These are phyloP conservation scores for Aphaenogaster rudis DNA, from an alignment of 1,140 invertebrate genomes.

Conservation along the genomic window DNA sequence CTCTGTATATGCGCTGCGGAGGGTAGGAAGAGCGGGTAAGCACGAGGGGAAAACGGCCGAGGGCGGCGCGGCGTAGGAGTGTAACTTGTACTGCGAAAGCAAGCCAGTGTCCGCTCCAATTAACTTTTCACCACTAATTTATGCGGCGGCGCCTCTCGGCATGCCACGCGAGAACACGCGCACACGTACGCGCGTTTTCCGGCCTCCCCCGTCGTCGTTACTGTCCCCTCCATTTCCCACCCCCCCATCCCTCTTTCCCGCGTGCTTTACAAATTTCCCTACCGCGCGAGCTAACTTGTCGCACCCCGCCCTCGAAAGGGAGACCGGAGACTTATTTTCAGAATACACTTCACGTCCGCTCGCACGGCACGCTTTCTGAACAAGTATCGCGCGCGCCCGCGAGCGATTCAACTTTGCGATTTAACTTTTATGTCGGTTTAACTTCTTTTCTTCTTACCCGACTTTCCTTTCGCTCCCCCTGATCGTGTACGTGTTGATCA, in stretches of 20 bases:
- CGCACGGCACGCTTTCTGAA: slow-evolving; percentile 11
- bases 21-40: slow-evolving; percentile 8
- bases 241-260: not conserved
- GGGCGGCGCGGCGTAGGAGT: slow-evolving; percentile 58
- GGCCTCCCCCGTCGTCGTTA: slow-evolving; percentile 16
- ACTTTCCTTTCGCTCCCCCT: not conserved
- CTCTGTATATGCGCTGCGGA: slow-evolving; percentile 17
- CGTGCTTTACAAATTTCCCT: slow-evolving; percentile 67
- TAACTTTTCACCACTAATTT: slow-evolving; percentile 84
- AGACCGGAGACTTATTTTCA: slow-evolving; percentile 61
- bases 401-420: slow-evolving; percentile 42
- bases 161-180: slow-evolving; percentile 54
- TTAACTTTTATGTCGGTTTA: slow-evolving; percentile 37
- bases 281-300: slow-evolving; percentile 50
- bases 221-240: not conserved
- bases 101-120: slow-evolving; percentile 82
- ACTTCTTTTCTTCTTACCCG: not conserved
- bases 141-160: slow-evolving; percentile 75
- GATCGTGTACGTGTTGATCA: slow-evolving; percentile 16
- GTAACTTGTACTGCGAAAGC: slow-evolving; percentile 81
- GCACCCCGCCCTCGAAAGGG: slow-evolving; percentile 8
- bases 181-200: slow-evolving; percentile 56
- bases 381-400: slow-evolving; percentile 12
- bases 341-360: slow-evolving; percentile 62
- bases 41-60: slow-evolving; percentile 15